phyloP scores from a whole-genome alignment of 2,797 vertebrate species.

The Lagocephalus sceleratus region DNA sequence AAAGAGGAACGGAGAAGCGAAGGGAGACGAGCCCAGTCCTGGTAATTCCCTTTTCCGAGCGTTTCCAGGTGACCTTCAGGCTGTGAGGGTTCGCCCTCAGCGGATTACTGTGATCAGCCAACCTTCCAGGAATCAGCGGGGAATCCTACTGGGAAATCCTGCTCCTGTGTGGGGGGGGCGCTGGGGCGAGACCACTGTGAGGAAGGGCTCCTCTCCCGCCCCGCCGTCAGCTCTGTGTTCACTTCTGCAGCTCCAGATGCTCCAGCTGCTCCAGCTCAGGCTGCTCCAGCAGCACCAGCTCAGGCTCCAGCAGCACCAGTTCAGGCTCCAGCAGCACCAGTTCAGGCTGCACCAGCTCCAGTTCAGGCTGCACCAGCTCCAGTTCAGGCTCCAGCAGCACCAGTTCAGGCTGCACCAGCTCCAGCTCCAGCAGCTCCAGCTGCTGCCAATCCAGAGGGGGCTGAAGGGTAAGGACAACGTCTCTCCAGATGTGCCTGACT shows the following conservation, averaged over 20 bases:
- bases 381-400: not conserved
- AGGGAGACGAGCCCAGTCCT: conserved; percentile 42
- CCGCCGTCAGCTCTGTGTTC: too few relatives aligned
- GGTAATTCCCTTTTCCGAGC: conserved; percentile 16
- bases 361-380: not conserved
- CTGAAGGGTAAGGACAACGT: conserved; percentile 50
- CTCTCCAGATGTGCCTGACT: not conserved
- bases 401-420: not conserved
- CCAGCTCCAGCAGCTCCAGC: not conserved
- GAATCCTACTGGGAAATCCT: too few relatives aligned
- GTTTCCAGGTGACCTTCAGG: not conserved
- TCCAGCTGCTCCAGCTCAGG: not conserved
- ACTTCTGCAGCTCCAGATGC: not conserved
- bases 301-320: conserved; percentile 11
- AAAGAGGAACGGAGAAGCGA: conserved; percentile 27
- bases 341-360: not conserved
- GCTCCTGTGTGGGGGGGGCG: too few relatives aligned
- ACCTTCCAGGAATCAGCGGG: too few relatives aligned
- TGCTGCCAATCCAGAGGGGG: conserved; percentile 43
- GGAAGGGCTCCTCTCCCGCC: too few relatives aligned
- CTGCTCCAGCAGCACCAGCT: conserved; percentile 11
- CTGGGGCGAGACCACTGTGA: too few relatives aligned
- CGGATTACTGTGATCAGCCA: too few relatives aligned
- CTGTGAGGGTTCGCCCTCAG: too few relatives aligned
- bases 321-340: conserved; percentile 25